A percentile compares a stretch with the other conserved stretches of the same genome.
phyloP scores from a whole-genome alignment of 2,797 vertebrate genomes.

The Margarornis squamiger region DNA sequence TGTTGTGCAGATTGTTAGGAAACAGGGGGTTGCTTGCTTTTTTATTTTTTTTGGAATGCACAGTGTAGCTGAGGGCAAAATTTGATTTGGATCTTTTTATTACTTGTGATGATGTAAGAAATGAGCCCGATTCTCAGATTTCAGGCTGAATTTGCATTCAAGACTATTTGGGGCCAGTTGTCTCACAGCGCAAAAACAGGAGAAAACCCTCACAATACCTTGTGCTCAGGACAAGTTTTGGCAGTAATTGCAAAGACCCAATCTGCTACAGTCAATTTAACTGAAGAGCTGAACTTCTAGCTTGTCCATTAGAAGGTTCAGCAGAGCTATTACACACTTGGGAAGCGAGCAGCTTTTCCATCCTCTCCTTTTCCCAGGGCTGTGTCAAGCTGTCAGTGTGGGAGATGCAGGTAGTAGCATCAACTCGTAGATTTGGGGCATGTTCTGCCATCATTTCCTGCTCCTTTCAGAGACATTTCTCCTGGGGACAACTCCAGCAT shows the following conservation, averaged over 20 bases:
- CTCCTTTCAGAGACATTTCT: background rate
- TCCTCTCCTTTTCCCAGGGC: background rate
- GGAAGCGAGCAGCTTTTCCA: background rate
- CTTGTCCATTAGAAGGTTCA: background rate
- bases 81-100: conserved; percentile 8
- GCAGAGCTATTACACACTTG: background rate
- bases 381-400: background rate
- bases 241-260: background rate
- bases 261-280: background rate
- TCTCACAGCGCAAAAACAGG: background rate
- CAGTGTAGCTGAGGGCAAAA: background rate
- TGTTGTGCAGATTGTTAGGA: background rate
- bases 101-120: background rate
- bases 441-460: background rate
- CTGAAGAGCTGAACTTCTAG: background rate
- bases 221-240: background rate
- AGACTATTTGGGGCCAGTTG: background rate
- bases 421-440: background rate
- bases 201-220: background rate
- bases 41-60: background rate
- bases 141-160: background rate
- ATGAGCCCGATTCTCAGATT: background rate
- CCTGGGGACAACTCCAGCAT: background rate
- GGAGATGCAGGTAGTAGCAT: background rate
- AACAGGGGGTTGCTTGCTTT: background rate